phyloP scores from a whole-genome alignment of 2,797 vertebrate species.

The Periophthalmus magnuspinnatus region DNA sequence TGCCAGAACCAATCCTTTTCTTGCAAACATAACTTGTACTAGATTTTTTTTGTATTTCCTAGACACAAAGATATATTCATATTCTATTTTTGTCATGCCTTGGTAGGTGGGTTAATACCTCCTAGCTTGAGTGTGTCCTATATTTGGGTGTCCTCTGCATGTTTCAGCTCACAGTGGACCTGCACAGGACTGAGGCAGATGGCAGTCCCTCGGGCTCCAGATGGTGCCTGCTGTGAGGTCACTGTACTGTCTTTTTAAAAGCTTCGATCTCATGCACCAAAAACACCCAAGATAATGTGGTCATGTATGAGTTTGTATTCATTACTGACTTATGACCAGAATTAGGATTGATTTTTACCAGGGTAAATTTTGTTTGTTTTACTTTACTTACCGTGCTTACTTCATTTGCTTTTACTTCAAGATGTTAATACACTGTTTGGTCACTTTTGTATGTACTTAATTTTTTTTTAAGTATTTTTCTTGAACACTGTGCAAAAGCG shows the following conservation, averaged over 20 bases:
- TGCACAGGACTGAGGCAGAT: slow-evolving; percentile 45
- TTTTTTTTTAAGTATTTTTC: too few species aligned
- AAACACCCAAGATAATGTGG: neutral
- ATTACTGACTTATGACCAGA: neutral
- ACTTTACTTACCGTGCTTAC: too few species aligned
- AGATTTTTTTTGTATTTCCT: neutral
- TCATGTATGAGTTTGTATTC: slow-evolving; percentile 1
- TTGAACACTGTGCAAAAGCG: neutral
- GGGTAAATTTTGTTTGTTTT: neutral
- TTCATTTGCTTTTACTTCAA: neutral
- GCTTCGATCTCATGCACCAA: slow-evolving; percentile 8
- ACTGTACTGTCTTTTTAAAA: slow-evolving; percentile 23
- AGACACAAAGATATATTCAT: neutral
- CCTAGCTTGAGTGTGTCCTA: slow-evolving; percentile 12
- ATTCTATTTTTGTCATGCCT: neutral
- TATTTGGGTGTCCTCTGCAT: slow-evolving; percentile 6
- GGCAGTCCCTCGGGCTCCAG: slow-evolving; percentile 48
- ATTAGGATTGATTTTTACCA: neutral
- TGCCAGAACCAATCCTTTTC: neutral
- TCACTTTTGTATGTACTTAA: too few species aligned
- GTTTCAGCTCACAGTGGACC: slow-evolving; percentile 19
- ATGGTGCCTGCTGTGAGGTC: slow-evolving; percentile 53
- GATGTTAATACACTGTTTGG: too few species aligned
- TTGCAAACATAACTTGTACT: neutral
- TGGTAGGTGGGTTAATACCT: slow-evolving; percentile 10